A percentile compares a stretch with the other conserved stretches of the same genome.
Evolutionary conservation across 2,113 vertebrate genomes (phyloP).

Genomic region (Lynx canadensis): DNA sequence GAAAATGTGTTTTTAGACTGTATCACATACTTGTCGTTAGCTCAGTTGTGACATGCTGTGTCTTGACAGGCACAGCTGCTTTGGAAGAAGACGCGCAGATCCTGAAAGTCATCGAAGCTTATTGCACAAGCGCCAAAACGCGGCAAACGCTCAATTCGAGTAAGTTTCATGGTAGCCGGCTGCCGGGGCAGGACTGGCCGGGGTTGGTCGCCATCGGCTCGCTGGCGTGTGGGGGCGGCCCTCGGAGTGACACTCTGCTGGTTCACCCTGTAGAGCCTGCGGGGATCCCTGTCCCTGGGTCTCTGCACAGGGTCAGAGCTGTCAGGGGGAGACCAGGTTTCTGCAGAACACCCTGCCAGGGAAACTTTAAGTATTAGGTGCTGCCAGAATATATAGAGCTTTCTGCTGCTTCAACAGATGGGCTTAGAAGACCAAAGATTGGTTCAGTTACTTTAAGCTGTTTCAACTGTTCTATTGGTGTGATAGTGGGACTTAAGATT

Average conservation of each 20-base stretch:
- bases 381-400: not conserved
- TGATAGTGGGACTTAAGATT: not conserved
- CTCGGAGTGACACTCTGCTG: rapidly evolving
- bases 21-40: not conserved
- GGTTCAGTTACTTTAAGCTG: not conserved
- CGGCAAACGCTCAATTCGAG: constrained; percentile 99
- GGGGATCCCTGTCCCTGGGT: not conserved
- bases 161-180: constrained; percentile 85
- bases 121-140: constrained; percentile 99
- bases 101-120: constrained; percentile 98
- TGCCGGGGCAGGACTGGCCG: no score
- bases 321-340: not conserved
- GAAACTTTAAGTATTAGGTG: not conserved
- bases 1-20: not conserved
- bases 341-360: not conserved
- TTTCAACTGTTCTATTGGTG: not conserved
- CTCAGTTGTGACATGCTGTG: rapidly evolving
- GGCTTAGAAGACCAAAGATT: not conserved
- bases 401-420: no score
- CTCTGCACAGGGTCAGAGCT: not conserved
- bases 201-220: not conserved
- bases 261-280: not conserved
- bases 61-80: constrained; percentile 93
- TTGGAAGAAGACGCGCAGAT: constrained; percentile 99
- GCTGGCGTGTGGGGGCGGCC: rapidly evolving